A percentile compares a stretch with the other conserved stretches of the same genome.
Conservation (phyloP, 2,888 invertebrate species). For the Lasioglossum malachurum region DNA sequence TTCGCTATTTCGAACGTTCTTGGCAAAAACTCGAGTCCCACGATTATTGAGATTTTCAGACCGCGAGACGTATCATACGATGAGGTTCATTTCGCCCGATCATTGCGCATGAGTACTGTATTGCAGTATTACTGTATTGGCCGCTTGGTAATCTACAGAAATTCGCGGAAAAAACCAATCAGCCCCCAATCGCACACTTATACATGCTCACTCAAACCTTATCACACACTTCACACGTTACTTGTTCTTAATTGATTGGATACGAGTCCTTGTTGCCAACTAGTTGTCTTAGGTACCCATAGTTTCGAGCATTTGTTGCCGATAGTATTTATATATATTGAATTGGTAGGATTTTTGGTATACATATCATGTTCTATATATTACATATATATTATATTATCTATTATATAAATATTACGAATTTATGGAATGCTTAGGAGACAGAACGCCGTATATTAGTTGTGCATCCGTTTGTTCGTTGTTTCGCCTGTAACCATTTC, state of each 20-base stretch:
- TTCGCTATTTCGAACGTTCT: not conserved
- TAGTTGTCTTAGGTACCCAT: constrained; percentile 72
- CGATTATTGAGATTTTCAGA: not conserved
- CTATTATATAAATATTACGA: constrained; percentile 56
- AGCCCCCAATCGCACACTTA: not conserved
- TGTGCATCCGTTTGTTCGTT: constrained; percentile 80
- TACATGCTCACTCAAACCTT: not conserved
- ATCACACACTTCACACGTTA: constrained; percentile 55
- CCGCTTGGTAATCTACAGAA: constrained; percentile 30
- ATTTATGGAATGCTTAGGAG: constrained; percentile 82
- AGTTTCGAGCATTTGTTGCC: constrained; percentile 72
- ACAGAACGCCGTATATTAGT: constrained; percentile 77
- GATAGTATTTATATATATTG: constrained; percentile 74
- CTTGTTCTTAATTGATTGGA: constrained; percentile 64
- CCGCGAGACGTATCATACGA: constrained; percentile 6
- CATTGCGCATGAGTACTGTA: constrained; percentile 4
- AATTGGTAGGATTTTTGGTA: constrained; percentile 71
- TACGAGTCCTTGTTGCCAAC: constrained; percentile 71
- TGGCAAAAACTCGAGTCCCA: not conserved
- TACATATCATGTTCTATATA: constrained; percentile 57
- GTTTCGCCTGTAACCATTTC: constrained; percentile 67
- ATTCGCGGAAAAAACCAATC: constrained; percentile 4
- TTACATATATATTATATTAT: constrained; percentile 52
- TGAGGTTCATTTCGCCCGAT: constrained; percentile 3
- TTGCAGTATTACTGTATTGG: constrained; percentile 6